A percentile compares a stretch with the other conserved stretches of the same genome.
Conservation (phyloP, 1,140 invertebrate species). For the Eulimnadia texana region DNA sequence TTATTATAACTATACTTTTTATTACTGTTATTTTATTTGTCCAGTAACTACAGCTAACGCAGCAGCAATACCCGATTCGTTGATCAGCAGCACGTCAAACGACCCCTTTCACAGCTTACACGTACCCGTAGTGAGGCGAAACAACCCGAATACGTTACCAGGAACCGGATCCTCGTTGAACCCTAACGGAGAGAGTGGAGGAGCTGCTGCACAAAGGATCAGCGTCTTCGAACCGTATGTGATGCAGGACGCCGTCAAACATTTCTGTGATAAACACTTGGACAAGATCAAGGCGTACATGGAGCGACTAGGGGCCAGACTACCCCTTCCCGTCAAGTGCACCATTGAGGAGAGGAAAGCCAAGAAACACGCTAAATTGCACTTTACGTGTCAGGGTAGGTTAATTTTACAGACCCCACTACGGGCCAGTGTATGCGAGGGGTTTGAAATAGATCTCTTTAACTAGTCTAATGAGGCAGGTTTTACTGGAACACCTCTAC, state of each 20-base stretch:
- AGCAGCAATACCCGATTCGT: background rate
- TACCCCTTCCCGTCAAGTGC: constrained; percentile 79
- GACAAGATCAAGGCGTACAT: constrained; percentile 81
- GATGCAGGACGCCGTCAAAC: constrained; percentile 77
- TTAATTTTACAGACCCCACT: no score
- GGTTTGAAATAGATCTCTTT: no score
- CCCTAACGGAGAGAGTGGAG: constrained; percentile 2
- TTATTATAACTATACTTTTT: no score
- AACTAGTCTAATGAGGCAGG: no score
- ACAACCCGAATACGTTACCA: background rate
- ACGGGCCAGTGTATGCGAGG: no score
- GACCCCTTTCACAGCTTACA: background rate
- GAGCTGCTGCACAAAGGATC: constrained; percentile 41
- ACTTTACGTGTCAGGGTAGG: constrained; percentile 65
- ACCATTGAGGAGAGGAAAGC: constrained; percentile 74
- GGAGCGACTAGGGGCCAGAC: constrained; percentile 62
- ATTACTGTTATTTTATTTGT: no score
- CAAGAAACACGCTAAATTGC: constrained; percentile 70
- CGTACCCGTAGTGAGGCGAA: constrained; percentile 3
- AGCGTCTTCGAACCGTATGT: constrained; percentile 74
- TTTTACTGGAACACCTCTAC: no score
- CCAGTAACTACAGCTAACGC: background rate
- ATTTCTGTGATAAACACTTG: constrained; percentile 86
- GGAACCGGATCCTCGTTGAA: background rate
- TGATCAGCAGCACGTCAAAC: background rate